Evolutionary conservation across 2,888 invertebrate genomes (phyloP), one percentile per base, ranked within the genome.

Genomic region (Biston stratarius): DNA sequence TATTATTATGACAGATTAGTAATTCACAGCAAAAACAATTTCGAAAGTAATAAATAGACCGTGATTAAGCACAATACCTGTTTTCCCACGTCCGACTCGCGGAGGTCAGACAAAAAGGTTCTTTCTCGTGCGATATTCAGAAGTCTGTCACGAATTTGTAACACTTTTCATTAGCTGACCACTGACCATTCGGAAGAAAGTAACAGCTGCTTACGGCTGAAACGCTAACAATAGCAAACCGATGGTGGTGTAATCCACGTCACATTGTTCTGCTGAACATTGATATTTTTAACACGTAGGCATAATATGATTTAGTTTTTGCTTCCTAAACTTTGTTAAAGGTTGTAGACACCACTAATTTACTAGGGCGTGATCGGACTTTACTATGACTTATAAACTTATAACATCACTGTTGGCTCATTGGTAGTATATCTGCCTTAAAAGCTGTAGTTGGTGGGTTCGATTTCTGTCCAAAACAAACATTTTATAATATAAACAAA

Each of bases 141-240:
- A 38, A 45, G 38, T 36, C 34, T 33, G 58, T 58, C 58, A 58
- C 58, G 58, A 58, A 58, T 58, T 58, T 38, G 58, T 58, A 48
- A 58, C 57, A 58, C 58, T 58, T 58, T 48, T 58, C 58, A 58
- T 58, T 48, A 36, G 12, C 14, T 48, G 58, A 48, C 58, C 58
- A 48, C 47, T 58, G 38, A 48, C 38, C 15, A 47, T 57, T 58
- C 15, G 12, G 58, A 58, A 24, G 48, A 58, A 58, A 58, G 58
- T 58, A 24, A 8, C 38, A n/a, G 34, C 33, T 42, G 42, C 8
- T 53, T 51, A 9, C 15, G 38, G 24, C 12, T 12, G 42, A 33
- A n/a, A 24, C 9, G n/a, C 12, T 36, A 51, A 51, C 7, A 51
- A 34, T n/a, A 34, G 49, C 1, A 14, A 14, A 51, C 2, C 51